These are phyloP conservation scores for Myotis findleyi DNA, from an alignment of 2,797 vertebrate genomes.

Conservation along the genomic window DNA sequence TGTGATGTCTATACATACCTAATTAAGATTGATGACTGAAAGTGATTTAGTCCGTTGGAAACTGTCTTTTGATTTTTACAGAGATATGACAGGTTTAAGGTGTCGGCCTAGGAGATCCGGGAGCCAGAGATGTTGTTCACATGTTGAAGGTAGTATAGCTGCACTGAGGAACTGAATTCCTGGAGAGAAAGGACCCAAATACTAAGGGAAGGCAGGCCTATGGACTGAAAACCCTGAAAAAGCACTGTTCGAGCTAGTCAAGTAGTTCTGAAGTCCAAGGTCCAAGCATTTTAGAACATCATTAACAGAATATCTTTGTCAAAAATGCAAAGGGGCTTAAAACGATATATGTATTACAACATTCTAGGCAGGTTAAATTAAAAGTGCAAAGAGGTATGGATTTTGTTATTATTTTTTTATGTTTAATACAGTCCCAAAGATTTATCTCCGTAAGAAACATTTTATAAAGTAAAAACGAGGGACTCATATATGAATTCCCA, in stretches of 20 bases:
- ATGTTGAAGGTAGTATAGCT: neutral
- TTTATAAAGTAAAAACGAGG: slow-evolving; percentile 21
- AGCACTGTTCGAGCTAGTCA: neutral
- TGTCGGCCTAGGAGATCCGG: neutral
- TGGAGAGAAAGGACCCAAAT: neutral
- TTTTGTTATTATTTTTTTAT: slow-evolving; percentile 29
- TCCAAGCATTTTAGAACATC: neutral
- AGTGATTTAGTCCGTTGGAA: neutral
- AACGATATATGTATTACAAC: neutral
- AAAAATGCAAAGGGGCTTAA: neutral
- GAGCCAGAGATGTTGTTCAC: neutral
- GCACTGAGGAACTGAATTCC: neutral
- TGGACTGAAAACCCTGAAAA: neutral
- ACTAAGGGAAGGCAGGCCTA: neutral
- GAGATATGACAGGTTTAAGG: neutral
- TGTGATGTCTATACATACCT: neutral
- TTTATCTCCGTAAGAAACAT: neutral
- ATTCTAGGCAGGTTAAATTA: neutral
- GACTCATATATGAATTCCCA: neutral
- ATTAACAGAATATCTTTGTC: neutral
- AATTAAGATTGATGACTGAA: neutral
- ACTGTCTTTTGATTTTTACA: neutral
- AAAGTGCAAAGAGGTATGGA: neutral
- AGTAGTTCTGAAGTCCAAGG: neutral
- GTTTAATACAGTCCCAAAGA: neutral